Evolutionary conservation across 1,140 invertebrate genomes (phyloP), one percentile per base, ranked within the genome.

Genomic region (Trachymyrmex septentrionalis): DNA sequence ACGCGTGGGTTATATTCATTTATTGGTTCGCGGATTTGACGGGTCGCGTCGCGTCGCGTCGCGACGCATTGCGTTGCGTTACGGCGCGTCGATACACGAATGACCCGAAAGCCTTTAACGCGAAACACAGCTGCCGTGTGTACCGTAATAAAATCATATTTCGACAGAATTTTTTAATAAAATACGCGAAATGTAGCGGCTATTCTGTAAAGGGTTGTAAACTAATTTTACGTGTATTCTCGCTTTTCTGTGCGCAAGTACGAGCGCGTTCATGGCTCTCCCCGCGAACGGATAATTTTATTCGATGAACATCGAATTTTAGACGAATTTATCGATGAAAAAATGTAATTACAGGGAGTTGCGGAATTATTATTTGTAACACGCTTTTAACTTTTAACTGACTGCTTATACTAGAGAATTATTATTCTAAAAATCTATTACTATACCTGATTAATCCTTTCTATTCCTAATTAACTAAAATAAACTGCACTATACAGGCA

Each of bases 1-100:
- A 88, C 90, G 88, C 92, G 92, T 93, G 80, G 89, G 80, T 90
- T 89, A 91, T 91, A 91, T 89, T 91, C 87, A 88, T 91, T 91
- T 91, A 91, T 91, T 87, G 89, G 89, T 84, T 82, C 89, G 87
- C 89, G 87, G 87, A 91, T 91, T 91, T 91, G 87, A 91, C 85
- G 85, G 87, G 87, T 91, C 90, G 87, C 84, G 59, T 57, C 80
- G 67, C 61, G 78, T n/a, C 64, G 84, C 63, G 50, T 50, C 7
- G 55, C 55, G 55, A 9, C 7, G 55, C 50, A 69, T 44, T 21
- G 84, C 63, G 50, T 80, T 27, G 61, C 78, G 81, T 69, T 44
- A 44, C 38, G 10, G 61, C 88, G 78, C 86, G 81, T 86, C 88
- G 85, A 87, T 90, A 84, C 72, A 69, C 81, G 63, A 61, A 61